A percentile compares a stretch with the other conserved stretches of the same genome.
These are phyloP conservation scores for Papilio polytes DNA, from an alignment of 1,140 invertebrate genomes.

Conservation along the genomic window DNA sequence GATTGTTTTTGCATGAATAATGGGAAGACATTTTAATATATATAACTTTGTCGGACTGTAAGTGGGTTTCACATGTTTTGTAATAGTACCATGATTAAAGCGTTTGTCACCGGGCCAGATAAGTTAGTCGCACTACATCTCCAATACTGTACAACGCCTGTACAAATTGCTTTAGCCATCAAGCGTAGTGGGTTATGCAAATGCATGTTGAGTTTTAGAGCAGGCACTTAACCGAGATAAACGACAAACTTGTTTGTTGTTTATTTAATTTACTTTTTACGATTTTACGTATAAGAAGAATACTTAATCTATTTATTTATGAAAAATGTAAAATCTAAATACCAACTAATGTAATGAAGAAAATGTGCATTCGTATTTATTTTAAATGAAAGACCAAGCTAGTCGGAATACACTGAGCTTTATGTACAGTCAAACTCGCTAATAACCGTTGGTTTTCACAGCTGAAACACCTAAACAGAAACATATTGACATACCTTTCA, in stretches of 20 bases:
- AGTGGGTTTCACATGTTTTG: too few relatives aligned
- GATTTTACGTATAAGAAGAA: not conserved
- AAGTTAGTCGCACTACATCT: constrained; percentile 5
- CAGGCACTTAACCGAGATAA: constrained; percentile 19
- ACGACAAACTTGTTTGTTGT: not conserved
- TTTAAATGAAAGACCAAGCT: not conserved
- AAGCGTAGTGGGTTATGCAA: constrained; percentile 7
- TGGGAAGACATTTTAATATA: too few relatives aligned
- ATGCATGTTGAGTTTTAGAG: constrained; percentile 14
- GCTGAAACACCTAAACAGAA: not conserved
- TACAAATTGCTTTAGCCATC: constrained; percentile 22
- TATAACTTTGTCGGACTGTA: too few relatives aligned
- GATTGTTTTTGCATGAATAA: too few relatives aligned
- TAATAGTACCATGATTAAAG: too few relatives aligned
- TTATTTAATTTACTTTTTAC: constrained; percentile 10
- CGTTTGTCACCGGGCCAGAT: too few relatives aligned
- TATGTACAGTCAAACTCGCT: not conserved
- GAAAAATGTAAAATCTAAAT: not conserved
- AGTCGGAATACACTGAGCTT: not conserved
- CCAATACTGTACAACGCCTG: constrained; percentile 2
- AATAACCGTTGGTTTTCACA: not conserved
- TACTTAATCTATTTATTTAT: not conserved
- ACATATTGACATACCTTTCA: too few relatives aligned
- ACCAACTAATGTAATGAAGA: too few relatives aligned
- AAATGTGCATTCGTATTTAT: not conserved